These are phyloP conservation scores for Carassius auratus DNA, from an alignment of 2,113 vertebrate genomes.

Conservation along the genomic window DNA sequence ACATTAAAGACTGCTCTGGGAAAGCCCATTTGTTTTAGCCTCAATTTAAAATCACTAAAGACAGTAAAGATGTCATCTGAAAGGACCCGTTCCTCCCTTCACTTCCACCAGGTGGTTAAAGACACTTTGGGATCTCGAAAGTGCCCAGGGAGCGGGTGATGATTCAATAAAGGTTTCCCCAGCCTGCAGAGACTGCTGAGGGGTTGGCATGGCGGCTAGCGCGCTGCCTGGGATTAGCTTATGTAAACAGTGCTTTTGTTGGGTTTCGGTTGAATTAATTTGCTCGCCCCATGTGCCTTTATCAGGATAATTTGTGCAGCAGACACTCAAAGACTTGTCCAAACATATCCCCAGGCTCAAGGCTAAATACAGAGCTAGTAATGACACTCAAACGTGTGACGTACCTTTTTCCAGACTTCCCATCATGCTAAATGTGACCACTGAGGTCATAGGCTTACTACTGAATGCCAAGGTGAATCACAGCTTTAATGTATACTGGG, in stretches of 20 bases:
- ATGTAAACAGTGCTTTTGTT: constrained; percentile 75
- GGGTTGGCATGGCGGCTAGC: constrained; percentile 43
- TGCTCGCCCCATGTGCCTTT: constrained; percentile 70
- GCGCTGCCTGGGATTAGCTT: constrained; percentile 67
- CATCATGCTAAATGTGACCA: not conserved
- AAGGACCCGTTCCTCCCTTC: constrained; percentile 26
- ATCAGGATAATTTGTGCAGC: constrained; percentile 62
- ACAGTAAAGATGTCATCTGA: constrained; percentile 45
- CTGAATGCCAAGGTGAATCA: constrained; percentile 22
- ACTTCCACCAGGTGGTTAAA: constrained; percentile 35
- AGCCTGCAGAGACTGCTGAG: constrained; percentile 62
- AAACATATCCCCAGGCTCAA: constrained; percentile 58
- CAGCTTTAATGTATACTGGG: not conserved
- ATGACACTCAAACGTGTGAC: constrained; percentile 60
- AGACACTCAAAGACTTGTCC: constrained; percentile 59
- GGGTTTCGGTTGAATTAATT: constrained; percentile 74
- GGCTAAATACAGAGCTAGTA: constrained; percentile 59
- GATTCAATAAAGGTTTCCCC: constrained; percentile 68
- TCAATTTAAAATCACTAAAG: constrained; percentile 29
- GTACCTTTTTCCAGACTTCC: constrained; percentile 35
- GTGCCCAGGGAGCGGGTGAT: constrained; percentile 57
- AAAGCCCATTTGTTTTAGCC: constrained; percentile 35
- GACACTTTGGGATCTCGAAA: constrained; percentile 34
- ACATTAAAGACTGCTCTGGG: constrained; percentile 38
- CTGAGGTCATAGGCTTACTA: constrained; percentile 5